Evolutionary conservation across 2,888 invertebrate genomes (phyloP), one percentile per base, ranked within the genome.

Genomic region (Epinotia bilunana): DNA sequence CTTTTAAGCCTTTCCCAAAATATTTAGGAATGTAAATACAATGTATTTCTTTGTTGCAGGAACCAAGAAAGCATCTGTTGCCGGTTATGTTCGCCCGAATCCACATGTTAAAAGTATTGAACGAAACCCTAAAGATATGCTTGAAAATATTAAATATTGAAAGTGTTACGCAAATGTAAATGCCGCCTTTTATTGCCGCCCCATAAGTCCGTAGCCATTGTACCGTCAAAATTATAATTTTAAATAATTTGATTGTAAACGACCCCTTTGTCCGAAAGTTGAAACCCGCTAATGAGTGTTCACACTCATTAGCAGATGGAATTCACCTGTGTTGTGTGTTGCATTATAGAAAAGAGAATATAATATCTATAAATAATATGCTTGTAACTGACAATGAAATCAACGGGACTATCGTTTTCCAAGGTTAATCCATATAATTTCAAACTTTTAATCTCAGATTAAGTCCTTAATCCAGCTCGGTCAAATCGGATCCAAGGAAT

Each of bases 91-190:
- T 95, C 86, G 96, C 97, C 18, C 95, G 97, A 80, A 94, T 97
- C 61, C 95, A 96, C 84, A 93, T 97, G 83, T 84, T 97, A 49
- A 95, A 92, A 85, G 95, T 95, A 53, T 84, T 97, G 46, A 95
- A 96, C 77, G 91, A 95, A 79, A 95, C 96, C 62, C 92, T 97
- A 69, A 95, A 96, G 83, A 95, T 94, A 81, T 94, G 95, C 68
- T 88, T 97, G 61, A 86, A 86, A 72, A 88, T 97, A 83, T 91
- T 97, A 76, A 95, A 95, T 82, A 96, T 97, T 84, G 93, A 95
- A 88, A 96, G 97, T 80, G 95, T 97, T 79, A 92, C 94, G 58
- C 95, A 95, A 89, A 97, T 97, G 96, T 97, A 91, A 94, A 77
- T 67, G 61, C 55, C 67, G 53, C 65, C 43, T 75, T 75, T 75